Evolutionary conservation across 2,113 vertebrate species (phyloP).

Genomic region (Anseranas semipalmata): DNA sequence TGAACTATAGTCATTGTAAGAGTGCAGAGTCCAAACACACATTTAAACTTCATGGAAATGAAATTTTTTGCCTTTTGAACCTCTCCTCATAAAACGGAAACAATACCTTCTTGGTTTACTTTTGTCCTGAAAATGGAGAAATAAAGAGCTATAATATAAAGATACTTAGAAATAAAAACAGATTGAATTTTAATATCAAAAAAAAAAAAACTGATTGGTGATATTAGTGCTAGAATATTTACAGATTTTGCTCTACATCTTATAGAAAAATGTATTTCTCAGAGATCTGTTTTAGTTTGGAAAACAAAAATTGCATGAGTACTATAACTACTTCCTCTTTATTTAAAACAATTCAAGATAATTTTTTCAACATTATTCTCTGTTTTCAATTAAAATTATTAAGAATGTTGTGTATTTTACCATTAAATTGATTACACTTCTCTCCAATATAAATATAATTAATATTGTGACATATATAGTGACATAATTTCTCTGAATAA

Average conservation of each 20-base stretch:
- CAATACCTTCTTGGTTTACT: neutral
- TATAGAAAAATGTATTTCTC: neutral
- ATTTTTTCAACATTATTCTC: neutral
- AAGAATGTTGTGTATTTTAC: neutral
- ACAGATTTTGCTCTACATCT: neutral
- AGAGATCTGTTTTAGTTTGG: fast-evolving
- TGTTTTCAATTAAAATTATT: neutral
- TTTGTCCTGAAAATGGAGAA: neutral
- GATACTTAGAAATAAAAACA: neutral
- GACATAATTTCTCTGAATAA: neutral
- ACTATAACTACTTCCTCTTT: neutral
- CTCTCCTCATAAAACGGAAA: neutral
- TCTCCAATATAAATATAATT: neutral
- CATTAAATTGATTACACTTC: neutral
- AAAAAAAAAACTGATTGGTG: neutral
- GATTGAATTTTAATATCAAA: neutral
- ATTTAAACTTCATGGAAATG: neutral
- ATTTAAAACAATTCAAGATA: neutral
- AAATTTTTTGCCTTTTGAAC: neutral
- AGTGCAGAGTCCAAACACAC: neutral
- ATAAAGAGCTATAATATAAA: neutral
- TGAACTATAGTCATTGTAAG: neutral
- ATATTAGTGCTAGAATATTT: neutral
- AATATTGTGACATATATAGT: neutral
- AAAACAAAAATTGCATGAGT: neutral